Percentiles rank a stretch among this genome's conserved stretches.
These are phyloP conservation scores for Polyploca ridens DNA, from an alignment of 2,888 invertebrate species.

Conservation along the genomic window DNA sequence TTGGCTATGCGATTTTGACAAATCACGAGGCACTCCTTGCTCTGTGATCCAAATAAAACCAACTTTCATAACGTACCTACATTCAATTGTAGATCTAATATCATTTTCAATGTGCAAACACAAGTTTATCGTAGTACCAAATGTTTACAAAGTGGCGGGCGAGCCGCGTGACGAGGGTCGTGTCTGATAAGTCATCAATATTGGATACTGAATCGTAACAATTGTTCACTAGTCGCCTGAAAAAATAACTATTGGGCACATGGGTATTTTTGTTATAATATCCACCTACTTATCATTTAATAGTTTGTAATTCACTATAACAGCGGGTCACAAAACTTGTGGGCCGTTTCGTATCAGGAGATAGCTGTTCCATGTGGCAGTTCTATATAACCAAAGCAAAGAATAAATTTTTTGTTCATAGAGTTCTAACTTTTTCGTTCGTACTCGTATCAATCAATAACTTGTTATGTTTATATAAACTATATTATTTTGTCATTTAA, in stretches of 20 bases:
- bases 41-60: background rate
- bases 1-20: too few relatives aligned
- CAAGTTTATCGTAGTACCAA: background rate
- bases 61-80: background rate
- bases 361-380: background rate
- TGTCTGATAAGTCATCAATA: constrained; percentile 25
- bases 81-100: background rate
- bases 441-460: too few relatives aligned
- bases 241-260: constrained; percentile 22
- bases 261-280: constrained; percentile 19
- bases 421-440: too few relatives aligned
- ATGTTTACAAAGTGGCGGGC: background rate
- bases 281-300: constrained; percentile 21
- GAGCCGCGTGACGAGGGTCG: constrained; percentile 28
- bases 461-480: too few relatives aligned
- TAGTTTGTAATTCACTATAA: background rate
- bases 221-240: constrained; percentile 24
- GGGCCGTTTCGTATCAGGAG: background rate
- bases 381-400: too few relatives aligned
- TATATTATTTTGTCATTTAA: too few relatives aligned
- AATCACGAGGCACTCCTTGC: too few relatives aligned
- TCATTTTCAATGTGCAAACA: background rate
- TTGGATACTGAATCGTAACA: constrained; percentile 27
- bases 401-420: too few relatives aligned
- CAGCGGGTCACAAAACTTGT: background rate